phyloP scores from a whole-genome alignment of 2,113 vertebrate genomes.

The Aspidoscelis tigris region DNA sequence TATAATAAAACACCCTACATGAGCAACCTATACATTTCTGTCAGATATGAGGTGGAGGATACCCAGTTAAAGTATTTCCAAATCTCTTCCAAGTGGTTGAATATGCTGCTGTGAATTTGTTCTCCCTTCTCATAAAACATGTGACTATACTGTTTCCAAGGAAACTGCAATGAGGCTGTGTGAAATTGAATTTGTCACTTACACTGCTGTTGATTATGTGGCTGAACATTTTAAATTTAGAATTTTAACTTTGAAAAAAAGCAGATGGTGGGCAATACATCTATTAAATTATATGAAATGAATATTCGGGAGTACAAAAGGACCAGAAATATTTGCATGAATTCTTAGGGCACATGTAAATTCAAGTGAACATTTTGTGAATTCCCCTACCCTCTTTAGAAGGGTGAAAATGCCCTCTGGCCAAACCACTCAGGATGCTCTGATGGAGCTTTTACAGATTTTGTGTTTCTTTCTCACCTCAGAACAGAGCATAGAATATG shows the following conservation, averaged over 20 bases:
- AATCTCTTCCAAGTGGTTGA: conserved; percentile 10
- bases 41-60: background rate
- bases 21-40: background rate
- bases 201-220: conserved; percentile 38
- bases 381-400: too few relatives aligned
- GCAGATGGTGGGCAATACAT: conserved; percentile 39
- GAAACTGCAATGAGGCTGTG: conserved; percentile 62
- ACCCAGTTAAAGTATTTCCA: conserved; percentile 24
- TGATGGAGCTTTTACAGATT: too few relatives aligned
- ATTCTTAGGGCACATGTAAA: background rate
- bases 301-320: conserved; percentile 18
- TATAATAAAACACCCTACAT: background rate
- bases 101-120: conserved; percentile 37
- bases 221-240: conserved; percentile 25
- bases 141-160: conserved; percentile 69
- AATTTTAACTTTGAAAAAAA: background rate
- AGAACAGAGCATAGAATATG: too few relatives aligned
- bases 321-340: conserved; percentile 55
- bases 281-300: conserved; percentile 11
- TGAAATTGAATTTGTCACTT: conserved; percentile 41
- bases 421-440: background rate
- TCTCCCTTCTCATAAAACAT: conserved; percentile 42
- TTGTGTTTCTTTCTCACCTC: too few relatives aligned
- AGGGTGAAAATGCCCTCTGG: too few relatives aligned
- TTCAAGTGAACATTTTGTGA: conserved; percentile 2